phyloP scores from a whole-genome alignment of 1,140 invertebrate species.

The Neotoxoptera formosana region DNA sequence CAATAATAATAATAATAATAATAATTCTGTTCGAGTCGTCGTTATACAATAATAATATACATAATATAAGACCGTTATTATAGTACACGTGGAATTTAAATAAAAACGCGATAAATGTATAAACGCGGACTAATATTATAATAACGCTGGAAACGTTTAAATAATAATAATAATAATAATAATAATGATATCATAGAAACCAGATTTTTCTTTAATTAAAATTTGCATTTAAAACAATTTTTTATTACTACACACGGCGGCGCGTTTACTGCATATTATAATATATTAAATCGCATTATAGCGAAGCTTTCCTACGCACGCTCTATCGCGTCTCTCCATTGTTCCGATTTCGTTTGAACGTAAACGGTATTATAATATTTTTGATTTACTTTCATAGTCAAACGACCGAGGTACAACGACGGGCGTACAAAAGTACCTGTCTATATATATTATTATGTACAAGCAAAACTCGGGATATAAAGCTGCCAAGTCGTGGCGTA shows the following conservation, averaged over 20 bases:
- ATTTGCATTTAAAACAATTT: conserved; percentile 4
- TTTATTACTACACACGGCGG: not conserved
- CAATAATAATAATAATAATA: not conserved
- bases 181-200: not conserved
- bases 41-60: no score
- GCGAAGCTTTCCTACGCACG: not conserved
- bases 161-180: not conserved
- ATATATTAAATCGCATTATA: not conserved
- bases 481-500: not conserved
- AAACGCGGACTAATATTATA: conserved; percentile 4
- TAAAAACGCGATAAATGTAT: not conserved
- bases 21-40: not conserved
- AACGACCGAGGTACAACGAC: not conserved
- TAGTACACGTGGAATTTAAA: not conserved
- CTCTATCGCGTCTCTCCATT: not conserved
- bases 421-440: not conserved
- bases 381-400: not conserved
- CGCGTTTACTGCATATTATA: not conserved
- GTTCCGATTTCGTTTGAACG: not conserved
- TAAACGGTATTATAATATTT: not conserved
- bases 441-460: no score
- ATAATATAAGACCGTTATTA: not conserved
- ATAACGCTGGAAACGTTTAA: not conserved
- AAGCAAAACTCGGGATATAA: not conserved
- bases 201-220: conserved; percentile 17